These are phyloP conservation scores for Hippopotamus amphibius DNA, from an alignment of 2,113 vertebrate species.

Conservation along the genomic window DNA sequence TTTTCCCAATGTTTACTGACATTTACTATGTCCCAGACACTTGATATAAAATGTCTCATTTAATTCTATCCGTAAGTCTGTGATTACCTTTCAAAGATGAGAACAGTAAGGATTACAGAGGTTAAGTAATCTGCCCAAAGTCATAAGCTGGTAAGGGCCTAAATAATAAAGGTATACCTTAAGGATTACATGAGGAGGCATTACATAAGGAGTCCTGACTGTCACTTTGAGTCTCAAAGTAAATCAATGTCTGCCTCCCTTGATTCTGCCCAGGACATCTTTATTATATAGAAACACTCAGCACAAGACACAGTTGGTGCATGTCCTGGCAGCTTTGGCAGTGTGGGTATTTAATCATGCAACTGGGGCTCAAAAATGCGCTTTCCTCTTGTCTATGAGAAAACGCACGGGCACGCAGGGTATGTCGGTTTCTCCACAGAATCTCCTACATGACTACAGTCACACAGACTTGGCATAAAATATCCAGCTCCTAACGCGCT, in stretches of 20 bases:
- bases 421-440: background rate
- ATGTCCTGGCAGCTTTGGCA: background rate
- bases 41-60: background rate
- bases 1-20: background rate
- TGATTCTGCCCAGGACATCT: background rate
- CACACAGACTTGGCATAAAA: background rate
- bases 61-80: background rate
- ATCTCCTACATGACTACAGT: constrained; percentile 7
- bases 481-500: background rate
- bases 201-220: background rate
- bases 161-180: background rate
- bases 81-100: constrained; percentile 14
- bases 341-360: background rate
- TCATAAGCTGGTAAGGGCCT: background rate
- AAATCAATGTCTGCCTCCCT: background rate
- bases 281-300: background rate
- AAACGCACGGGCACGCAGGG: background rate
- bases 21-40: background rate
- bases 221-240: background rate
- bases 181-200: background rate
- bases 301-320: background rate
- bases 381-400: background rate
- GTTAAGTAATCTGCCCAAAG: background rate
- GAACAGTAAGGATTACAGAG: background rate
- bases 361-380: background rate